Base-by-base conservation (phyloP, 2,113 vertebrate genomes). In the Porphyrio hochstetteri region DNA sequence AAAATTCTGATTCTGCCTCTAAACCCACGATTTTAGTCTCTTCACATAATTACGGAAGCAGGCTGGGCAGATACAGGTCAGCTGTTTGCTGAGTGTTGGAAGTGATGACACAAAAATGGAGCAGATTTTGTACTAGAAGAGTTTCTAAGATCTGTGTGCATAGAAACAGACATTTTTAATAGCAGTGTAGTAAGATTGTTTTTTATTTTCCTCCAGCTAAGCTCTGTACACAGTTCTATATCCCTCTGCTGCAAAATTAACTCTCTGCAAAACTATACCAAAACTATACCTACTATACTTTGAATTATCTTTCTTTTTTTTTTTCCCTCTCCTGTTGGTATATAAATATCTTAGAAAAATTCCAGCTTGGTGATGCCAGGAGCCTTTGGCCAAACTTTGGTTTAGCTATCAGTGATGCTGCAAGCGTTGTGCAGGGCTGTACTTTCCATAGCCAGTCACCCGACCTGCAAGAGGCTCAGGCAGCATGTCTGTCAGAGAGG, bases 91-190 rank as follows among this genome's bases (percentile, higher is more conserved):
- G 31, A 60, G 10, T 80, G 36, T 67, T 85, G 5, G 40, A 83
- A 93, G 29, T 42, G 52, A 78, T 50, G 55, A 85, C 75, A 91
- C 17, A 74, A 91, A 96, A 82, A 28, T 40, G 77, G 31, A 90
- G 64, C 19, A 88, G 74, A 86, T 88, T 92, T 94, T 83, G 61
- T 77, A 63, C 80, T 74, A 57, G 55, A 83, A 77, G 55, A 23
- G 4, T 50, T 93, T 90, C 56, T 80, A 88, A 83, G 27, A 83
- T 86, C 76, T 74, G 36, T 61, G 65, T 55, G 52, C 46, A 67
- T 19, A 86, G 82, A 80, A 90, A 88, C n/a, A 95, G 75, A 86
- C 59, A 36, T 83, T 94, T 96, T 96, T 70, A 83, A 81, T 53
- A 84, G 83, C 25, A 50, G 36, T 50, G 40, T 63, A 86, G 48